phyloP scores from a whole-genome alignment of 2,113 vertebrate genomes.

The Calyptommatus sinebrachiatus region DNA sequence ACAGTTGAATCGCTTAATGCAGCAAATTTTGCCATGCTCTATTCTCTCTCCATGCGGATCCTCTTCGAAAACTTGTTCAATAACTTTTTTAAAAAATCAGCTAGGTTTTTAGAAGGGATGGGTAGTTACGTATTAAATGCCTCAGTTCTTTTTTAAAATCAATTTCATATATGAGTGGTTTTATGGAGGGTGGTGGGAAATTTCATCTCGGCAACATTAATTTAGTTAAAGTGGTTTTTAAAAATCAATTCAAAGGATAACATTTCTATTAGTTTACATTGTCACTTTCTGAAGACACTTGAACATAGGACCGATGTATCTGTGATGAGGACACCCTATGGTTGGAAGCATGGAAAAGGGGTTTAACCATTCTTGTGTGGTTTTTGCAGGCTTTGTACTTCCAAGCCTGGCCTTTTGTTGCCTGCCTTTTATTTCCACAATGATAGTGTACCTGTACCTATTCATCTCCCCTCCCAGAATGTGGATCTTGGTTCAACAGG shows the following conservation, averaged over 20 bases:
- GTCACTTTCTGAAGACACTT: conserved; percentile 82
- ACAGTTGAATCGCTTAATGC: conserved; percentile 51
- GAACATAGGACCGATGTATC: conserved; percentile 82
- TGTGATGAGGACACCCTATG: conserved; percentile 74
- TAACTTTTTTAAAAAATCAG: conserved; percentile 54
- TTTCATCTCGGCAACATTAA: conserved; percentile 45
- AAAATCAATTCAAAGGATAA: conserved; percentile 57
- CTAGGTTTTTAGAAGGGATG: conserved; percentile 51
- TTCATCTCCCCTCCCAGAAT: neutral
- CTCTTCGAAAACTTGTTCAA: conserved; percentile 54
- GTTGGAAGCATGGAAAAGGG: conserved; percentile 39
- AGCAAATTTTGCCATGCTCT: conserved; percentile 57
- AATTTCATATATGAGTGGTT: neutral
- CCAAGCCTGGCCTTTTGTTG: neutral
- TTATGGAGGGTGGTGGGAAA: conserved; percentile 1
- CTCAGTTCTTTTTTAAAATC: conserved; percentile 34
- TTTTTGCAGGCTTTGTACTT: neutral
- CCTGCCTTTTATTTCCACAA: conserved; percentile 4
- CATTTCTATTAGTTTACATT: conserved; percentile 78
- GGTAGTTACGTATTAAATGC: conserved; percentile 56
- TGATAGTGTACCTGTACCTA: conserved; percentile 17
- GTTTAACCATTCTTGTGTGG: neutral
- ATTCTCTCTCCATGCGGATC: conserved; percentile 28
- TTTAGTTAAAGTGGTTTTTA: conserved; percentile 11
- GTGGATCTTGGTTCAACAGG: rapidly evolving